Conservation (phyloP, 2,888 invertebrate species). For the Xylota sylvarum region DNA sequence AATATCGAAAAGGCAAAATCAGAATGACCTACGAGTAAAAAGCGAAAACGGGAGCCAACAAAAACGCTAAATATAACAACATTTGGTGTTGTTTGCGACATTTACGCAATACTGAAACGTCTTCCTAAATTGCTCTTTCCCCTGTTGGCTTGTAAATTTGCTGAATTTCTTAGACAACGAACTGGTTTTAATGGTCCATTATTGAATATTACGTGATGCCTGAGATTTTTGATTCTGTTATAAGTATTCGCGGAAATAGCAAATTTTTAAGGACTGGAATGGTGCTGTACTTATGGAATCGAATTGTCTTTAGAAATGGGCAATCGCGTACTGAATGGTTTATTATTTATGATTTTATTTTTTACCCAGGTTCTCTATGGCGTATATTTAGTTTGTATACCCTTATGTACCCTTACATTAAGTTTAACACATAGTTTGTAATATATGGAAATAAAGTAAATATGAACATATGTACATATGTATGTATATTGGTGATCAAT, state of each 20-base stretch:
- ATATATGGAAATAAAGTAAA: too few relatives aligned
- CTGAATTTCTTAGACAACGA: not conserved
- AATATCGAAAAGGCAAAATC: too few relatives aligned
- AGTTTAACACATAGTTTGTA: too few relatives aligned
- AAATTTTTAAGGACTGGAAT: not conserved
- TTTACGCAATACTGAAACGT: too few relatives aligned
- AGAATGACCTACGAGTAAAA: too few relatives aligned
- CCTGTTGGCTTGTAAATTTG: not conserved
- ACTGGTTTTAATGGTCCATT: slow-evolving; percentile 5
- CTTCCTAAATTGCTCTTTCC: not conserved
- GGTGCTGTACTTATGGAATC: not conserved
- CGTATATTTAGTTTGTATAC: too few relatives aligned
- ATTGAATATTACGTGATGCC: slow-evolving; percentile 8
- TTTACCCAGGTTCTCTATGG: not conserved
- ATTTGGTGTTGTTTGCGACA: too few relatives aligned
- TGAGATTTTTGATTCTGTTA: not conserved
- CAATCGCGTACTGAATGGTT: not conserved
- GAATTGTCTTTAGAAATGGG: not conserved
- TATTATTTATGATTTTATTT: not conserved
- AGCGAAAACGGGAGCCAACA: too few relatives aligned
- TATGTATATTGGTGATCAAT: too few relatives aligned
- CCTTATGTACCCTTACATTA: too few relatives aligned
- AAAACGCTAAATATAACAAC: too few relatives aligned
- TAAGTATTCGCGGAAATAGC: not conserved
- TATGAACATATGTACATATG: too few relatives aligned